A percentile compares a stretch with the other conserved stretches of the same genome.
These are phyloP conservation scores for Poecile montanus DNA, from an alignment of 2,797 vertebrate genomes.

Conservation along the genomic window DNA sequence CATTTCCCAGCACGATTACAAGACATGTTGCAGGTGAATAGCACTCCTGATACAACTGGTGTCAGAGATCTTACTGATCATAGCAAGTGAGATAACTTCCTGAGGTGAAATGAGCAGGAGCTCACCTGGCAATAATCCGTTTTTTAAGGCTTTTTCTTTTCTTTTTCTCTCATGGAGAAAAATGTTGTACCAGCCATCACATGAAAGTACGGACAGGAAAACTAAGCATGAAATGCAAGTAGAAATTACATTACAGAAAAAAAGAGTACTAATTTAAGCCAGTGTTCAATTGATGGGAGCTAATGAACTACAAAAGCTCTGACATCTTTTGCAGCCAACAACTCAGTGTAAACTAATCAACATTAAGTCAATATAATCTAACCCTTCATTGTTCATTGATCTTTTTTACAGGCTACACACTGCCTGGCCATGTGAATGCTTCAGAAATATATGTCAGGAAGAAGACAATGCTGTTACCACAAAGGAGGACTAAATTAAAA, in stretches of 20 bases:
- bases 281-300: slow-evolving; percentile 60
- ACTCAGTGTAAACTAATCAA: slow-evolving; percentile 62
- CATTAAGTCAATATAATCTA: slow-evolving; percentile 61
- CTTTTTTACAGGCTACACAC: slow-evolving; percentile 19
- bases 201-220: background rate
- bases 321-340: slow-evolving; percentile 49
- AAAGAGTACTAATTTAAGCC: slow-evolving; percentile 53
- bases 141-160: background rate
- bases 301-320: slow-evolving; percentile 69
- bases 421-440: background rate
- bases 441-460: slow-evolving; percentile 11
- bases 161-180: background rate
- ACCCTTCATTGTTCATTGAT: slow-evolving; percentile 43
- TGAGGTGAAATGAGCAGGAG: background rate
- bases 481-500: slow-evolving; percentile 12
- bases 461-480: background rate
- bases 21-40: background rate
- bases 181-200: background rate
- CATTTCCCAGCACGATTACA: background rate
- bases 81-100: background rate
- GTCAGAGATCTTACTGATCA: background rate
- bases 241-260: slow-evolving; percentile 43
- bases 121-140: background rate
- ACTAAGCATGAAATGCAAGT: slow-evolving; percentile 34
- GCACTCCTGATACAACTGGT: background rate